These are phyloP conservation scores for Malurus leucopterus DNA, from an alignment of 2,797 vertebrate species.

Conservation along the genomic window DNA sequence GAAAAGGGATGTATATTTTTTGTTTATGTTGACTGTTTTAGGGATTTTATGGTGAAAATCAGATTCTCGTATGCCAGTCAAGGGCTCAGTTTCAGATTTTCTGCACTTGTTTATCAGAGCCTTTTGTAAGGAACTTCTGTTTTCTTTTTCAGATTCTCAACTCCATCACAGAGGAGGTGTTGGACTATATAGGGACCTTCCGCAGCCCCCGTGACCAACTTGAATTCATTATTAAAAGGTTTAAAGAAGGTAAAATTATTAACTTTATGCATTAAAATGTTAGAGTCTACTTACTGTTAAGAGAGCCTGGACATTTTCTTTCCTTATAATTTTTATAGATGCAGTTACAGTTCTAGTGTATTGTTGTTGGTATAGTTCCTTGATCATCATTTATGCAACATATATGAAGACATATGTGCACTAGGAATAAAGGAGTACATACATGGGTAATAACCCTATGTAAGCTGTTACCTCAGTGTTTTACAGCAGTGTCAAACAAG, in stretches of 20 bases:
- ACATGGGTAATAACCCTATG: background rate
- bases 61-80: background rate
- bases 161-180: slow-evolving; percentile 86
- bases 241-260: slow-evolving; percentile 81
- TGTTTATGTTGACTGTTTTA: background rate
- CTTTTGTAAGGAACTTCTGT: background rate
- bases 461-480: background rate
- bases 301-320: background rate
- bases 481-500: background rate
- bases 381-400: background rate
- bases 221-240: slow-evolving; percentile 81
- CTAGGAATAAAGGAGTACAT: background rate
- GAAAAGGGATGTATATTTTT: background rate
- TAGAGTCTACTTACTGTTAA: background rate
- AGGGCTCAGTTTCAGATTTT: background rate
- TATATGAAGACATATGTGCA: background rate
- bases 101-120: background rate
- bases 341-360: background rate
- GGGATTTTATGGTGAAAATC: background rate
- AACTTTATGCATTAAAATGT: background rate
- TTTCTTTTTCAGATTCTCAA: slow-evolving; percentile 84
- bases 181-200: slow-evolving; percentile 85
- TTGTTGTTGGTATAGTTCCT: background rate
- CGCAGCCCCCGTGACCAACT: slow-evolving; percentile 87
- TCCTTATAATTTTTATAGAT: background rate